A percentile compares a stretch with the other conserved stretches of the same genome.
Conservation (phyloP, 2,113 vertebrate species). For the Nyctibius bracteatus region DNA sequence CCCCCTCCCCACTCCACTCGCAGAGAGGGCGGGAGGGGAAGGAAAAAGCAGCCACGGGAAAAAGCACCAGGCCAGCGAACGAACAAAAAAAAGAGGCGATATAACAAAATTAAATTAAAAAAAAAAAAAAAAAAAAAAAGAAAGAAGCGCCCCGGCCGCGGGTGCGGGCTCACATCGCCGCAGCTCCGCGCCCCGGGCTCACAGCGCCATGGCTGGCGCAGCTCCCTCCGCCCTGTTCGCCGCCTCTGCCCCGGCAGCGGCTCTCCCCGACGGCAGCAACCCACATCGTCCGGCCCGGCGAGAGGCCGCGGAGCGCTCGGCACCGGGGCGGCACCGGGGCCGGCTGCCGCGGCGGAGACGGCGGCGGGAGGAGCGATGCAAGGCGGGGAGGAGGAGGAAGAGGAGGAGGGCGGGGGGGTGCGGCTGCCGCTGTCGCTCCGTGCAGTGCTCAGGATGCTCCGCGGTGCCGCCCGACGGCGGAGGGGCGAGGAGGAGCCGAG, state of each 20-base stretch:
- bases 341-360: background rate
- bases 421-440: slow-evolving; percentile 41
- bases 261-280: background rate
- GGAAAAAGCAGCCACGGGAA: background rate
- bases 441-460: background rate
- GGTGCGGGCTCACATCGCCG: slow-evolving; percentile 29
- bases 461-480: background rate
- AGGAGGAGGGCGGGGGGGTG: background rate
- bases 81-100: background rate
- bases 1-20: background rate
- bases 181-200: background rate
- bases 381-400: background rate
- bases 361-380: background rate
- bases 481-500: slow-evolving; percentile 16
- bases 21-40: slow-evolving; percentile 38
- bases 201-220: slow-evolving; percentile 8
- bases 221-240: slow-evolving; percentile 17
- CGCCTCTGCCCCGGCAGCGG: background rate
- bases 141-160: background rate
- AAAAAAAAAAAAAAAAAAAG: background rate
- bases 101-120: background rate
- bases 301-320: background rate
- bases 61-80: background rate
- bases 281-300: slow-evolving; percentile 10
- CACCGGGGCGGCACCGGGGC: background rate